A percentile compares a stretch with the other conserved stretches of the same genome.
These are phyloP conservation scores for Augiades crinisus DNA, from an alignment of 2,888 invertebrate genomes.

Conservation along the genomic window DNA sequence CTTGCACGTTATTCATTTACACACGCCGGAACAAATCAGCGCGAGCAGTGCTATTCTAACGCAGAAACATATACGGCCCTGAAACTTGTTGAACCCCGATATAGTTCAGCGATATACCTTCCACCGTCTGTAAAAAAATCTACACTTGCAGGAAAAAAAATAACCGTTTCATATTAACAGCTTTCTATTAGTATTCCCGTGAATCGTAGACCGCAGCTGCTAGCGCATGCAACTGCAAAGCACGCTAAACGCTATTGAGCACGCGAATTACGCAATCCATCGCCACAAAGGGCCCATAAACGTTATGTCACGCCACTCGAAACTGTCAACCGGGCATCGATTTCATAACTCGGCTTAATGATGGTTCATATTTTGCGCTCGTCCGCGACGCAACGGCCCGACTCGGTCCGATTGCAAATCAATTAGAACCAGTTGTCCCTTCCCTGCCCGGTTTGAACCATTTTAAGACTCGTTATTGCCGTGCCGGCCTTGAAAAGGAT, in stretches of 20 bases:
- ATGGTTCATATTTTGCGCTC: slow-evolving; percentile 48
- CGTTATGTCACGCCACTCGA: slow-evolving; percentile 45
- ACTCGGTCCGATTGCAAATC: slow-evolving; percentile 44
- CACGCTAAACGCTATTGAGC: slow-evolving; percentile 17
- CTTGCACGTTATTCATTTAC: too few species aligned
- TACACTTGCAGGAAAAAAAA: too few species aligned
- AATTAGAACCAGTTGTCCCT: slow-evolving; percentile 34
- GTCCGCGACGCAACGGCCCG: slow-evolving; percentile 2
- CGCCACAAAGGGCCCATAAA: slow-evolving; percentile 20
- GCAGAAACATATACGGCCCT: too few species aligned
- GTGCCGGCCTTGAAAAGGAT: slow-evolving; percentile 3
- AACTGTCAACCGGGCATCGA: slow-evolving; percentile 40
- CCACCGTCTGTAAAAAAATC: too few species aligned
- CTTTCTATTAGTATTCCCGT: neutral
- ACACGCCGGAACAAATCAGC: too few species aligned
- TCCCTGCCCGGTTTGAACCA: slow-evolving; percentile 13
- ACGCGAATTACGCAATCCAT: slow-evolving; percentile 19
- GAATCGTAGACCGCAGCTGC: neutral
- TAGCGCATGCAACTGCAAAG: slow-evolving; percentile 7
- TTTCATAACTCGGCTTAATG: slow-evolving; percentile 53
- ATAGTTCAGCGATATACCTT: too few species aligned
- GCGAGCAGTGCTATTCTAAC: too few species aligned
- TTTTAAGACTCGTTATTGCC: slow-evolving; percentile 6
- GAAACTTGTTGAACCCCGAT: too few species aligned
- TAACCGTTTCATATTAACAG: neutral